Evolutionary conservation across 2,888 invertebrate species (phyloP), one percentile per base, ranked within the genome.

Genomic region (Meliscaeva auricollis): DNA sequence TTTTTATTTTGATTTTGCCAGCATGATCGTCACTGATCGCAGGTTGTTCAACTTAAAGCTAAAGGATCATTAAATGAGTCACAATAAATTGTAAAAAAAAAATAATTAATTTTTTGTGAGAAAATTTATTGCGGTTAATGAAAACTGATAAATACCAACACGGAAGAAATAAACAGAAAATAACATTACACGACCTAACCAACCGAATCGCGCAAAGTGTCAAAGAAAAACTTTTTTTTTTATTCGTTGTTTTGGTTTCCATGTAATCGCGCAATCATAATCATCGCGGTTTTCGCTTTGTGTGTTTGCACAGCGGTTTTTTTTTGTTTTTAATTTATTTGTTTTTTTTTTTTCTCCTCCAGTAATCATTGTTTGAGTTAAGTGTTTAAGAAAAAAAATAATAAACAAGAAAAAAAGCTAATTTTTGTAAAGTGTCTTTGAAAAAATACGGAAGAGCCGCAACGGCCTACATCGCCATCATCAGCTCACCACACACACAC

Each of bases 161-260:
- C 74, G 62, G 62, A 82, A 78, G 78, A 41, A 78, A 41, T 73
- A 78, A 73, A 52, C 30, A 72, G 41, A 64, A 41, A 62, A 48
- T 35, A 44, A 26, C 22, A 56, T 30, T 13, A 13, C 46, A 9
- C 38, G 38, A 30, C 3, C 48, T 8, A 66, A 38, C 66, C 66
- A 35, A 66, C 66, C 50, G 35, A 64, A 30, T 44, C 20, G 44
- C 32, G 64, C 20, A 56, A 69, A 69, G 69, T 83, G 83, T 70
- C 74, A 69, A 60, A 77, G 22, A 58, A 35, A n/a, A 38, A 58
- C 60, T 58, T 30, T 17, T n/a, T 26, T 69, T 69, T 74, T 48
- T 75, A 75, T 75, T 60, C 68, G 70, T 84, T 75, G 74, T 79
- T 80, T 84, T 79, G 78, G 62, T 84, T 83, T 69, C 46, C 50